Conservation (phyloP, 2,888 invertebrate species). For the Belgica antarctica region DNA sequence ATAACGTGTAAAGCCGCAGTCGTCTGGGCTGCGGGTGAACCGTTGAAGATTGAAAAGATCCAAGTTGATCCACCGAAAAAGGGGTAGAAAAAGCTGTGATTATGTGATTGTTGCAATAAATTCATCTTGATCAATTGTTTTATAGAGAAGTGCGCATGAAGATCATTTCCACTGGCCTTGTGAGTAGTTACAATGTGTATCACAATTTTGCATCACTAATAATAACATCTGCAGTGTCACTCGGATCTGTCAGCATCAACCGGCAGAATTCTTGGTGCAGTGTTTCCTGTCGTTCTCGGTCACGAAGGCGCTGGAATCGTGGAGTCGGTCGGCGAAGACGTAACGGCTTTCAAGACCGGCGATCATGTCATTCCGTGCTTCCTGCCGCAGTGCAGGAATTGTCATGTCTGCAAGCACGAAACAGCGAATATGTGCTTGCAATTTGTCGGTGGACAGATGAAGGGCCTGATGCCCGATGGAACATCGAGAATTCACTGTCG, state of each 20-base stretch:
- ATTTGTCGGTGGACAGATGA: conserved; percentile 3
- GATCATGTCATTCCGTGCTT: conserved; percentile 44
- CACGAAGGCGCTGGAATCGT: conserved; percentile 97
- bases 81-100: no score
- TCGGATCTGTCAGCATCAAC: conserved; percentile 87
- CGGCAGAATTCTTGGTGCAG: conserved; percentile 86
- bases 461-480: conserved; percentile 30
- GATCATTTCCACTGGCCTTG: conserved; percentile 29
- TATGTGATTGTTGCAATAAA: no score
- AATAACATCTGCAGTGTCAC: conserved; percentile 64
- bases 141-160: conserved; percentile 35
- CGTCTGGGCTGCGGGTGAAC: conserved; percentile 23
- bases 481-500: conserved; percentile 23
- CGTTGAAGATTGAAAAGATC: conserved; percentile 29
- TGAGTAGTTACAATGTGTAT: not conserved
- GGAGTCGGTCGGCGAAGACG: conserved; percentile 94
- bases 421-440: conserved; percentile 5
- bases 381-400: conserved; percentile 32
- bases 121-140: no score
- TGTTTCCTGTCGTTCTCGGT: conserved; percentile 89
- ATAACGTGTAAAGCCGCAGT: conserved; percentile 38
- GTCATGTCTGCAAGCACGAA: conserved; percentile 12
- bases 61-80: conserved; percentile 35
- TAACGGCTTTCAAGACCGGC: conserved; percentile 80
- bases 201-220: no score